phyloP scores from a whole-genome alignment of 1,140 invertebrate genomes.

The Penaeus indicus region DNA sequence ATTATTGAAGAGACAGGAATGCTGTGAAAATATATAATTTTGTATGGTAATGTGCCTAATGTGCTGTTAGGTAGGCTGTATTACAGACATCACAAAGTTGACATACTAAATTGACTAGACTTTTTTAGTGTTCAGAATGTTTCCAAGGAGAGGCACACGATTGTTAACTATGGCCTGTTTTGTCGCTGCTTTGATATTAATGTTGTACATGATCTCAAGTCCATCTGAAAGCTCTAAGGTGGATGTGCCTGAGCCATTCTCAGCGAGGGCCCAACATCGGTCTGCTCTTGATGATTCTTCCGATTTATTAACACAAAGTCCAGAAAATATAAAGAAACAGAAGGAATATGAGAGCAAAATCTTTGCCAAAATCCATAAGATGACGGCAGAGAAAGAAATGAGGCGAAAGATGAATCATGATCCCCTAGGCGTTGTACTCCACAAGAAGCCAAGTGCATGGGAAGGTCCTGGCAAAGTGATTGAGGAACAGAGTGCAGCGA shows the following conservation, averaged over 20 bases:
- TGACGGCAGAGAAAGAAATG: conserved; percentile 40
- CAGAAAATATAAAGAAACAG: conserved; percentile 50
- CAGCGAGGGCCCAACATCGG: not conserved
- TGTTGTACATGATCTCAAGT: conserved; percentile 33
- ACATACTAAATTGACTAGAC: too few species aligned
- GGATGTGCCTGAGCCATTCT: not conserved
- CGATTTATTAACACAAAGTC: conserved; percentile 52
- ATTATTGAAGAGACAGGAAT: too few species aligned
- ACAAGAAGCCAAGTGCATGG: conserved; percentile 41
- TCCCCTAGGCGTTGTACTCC: conserved; percentile 54
- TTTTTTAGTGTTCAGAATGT: conserved; percentile 29
- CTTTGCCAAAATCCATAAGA: conserved; percentile 56
- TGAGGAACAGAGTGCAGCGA: conserved; percentile 29
- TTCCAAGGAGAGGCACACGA: conserved; percentile 48
- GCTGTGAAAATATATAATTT: too few species aligned
- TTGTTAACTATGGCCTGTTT: conserved; percentile 8
- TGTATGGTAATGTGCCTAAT: too few species aligned
- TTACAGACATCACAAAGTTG: too few species aligned
- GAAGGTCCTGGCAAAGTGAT: conserved; percentile 42
- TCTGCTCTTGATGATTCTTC: not conserved
- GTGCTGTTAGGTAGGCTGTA: too few species aligned
- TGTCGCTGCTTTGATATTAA: not conserved
- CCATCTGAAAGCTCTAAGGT: conserved; percentile 9
- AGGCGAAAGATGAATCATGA: conserved; percentile 52
- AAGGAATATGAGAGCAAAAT: conserved; percentile 57